Evolutionary conservation across 64 coral and sea anemone genomes (phyloP).

Genomic region (Montipora capricornis): DNA sequence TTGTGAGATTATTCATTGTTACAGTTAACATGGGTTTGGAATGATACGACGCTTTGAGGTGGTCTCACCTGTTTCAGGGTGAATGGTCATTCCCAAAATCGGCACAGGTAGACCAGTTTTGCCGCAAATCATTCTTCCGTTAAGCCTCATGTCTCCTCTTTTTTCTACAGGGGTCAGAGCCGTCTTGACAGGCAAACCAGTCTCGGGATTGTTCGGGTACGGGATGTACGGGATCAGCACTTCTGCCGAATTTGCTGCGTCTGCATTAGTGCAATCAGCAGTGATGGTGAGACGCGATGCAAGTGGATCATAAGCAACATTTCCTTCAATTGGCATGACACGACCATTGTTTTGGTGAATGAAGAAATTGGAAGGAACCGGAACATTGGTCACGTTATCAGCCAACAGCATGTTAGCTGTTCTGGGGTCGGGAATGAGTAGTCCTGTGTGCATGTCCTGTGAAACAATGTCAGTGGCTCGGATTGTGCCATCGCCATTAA

Average conservation of each 20-base stretch:
- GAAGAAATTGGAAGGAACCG: constrained; percentile 89
- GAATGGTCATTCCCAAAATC: constrained; percentile 97
- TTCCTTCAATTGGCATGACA: constrained; percentile 98
- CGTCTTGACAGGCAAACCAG: constrained; percentile 83
- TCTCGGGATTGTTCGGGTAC: constrained; percentile 94
- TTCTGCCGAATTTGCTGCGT: constrained; percentile 80
- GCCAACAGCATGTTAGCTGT: constrained; percentile 93
- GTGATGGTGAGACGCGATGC: constrained; percentile 89
- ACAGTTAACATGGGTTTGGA: not conserved
- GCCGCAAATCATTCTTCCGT: constrained; percentile 81
- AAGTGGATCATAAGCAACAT: constrained; percentile 90
- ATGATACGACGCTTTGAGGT: not conserved
- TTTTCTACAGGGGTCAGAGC: constrained; percentile 72
- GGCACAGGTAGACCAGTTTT: constrained; percentile 93
- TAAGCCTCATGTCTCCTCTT: constrained; percentile 87
- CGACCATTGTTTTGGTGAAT: constrained; percentile 82
- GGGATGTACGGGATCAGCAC: constrained; percentile 91
- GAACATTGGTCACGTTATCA: constrained; percentile 92
- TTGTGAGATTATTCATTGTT: not conserved
- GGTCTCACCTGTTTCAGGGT: constrained; percentile 82
- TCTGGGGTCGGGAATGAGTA: constrained; percentile 77
- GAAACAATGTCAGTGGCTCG: constrained; percentile 73
- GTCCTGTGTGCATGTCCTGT: constrained; percentile 80
- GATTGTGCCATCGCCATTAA: constrained; percentile 83
- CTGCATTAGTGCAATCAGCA: constrained; percentile 87